Conservation (phyloP, 2,113 vertebrate species). For the Lasiurus borealis region DNA sequence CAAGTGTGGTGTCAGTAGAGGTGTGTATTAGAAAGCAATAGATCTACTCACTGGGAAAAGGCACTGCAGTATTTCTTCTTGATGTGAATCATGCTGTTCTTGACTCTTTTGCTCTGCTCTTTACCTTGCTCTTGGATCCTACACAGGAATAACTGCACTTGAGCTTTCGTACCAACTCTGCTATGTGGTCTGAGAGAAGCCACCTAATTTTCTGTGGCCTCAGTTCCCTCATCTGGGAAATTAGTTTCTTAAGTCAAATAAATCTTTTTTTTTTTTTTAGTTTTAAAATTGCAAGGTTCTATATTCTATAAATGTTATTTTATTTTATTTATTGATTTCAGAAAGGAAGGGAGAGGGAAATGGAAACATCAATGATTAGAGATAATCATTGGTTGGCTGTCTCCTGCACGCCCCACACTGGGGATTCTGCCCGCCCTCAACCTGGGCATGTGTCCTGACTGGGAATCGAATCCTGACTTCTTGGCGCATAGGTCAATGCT, state of each 20-base stretch:
- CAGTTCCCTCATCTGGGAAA: not conserved
- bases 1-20: slow-evolving; percentile 19
- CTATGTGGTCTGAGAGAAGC: not conserved
- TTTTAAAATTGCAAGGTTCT: not conserved
- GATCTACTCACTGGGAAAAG: slow-evolving; percentile 10
- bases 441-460: too few species aligned
- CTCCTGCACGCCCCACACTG: too few species aligned
- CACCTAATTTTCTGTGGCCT: not conserved
- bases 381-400: too few species aligned
- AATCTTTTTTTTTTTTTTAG: slow-evolving; percentile 1
- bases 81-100: not conserved
- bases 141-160: not conserved
- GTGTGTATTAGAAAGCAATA: slow-evolving; percentile 29
- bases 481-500: too few species aligned
- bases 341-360: too few species aligned
- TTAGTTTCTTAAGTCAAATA: not conserved
- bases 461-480: too few species aligned
- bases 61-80: slow-evolving; percentile 39
- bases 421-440: too few species aligned
- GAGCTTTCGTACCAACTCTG: not conserved
- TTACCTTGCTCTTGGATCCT: not conserved
- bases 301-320: too few species aligned
- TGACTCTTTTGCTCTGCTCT: not conserved
- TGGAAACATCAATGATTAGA: too few species aligned
- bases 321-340: too few species aligned